Conservation (phyloP, 2,888 invertebrate species). For the Euzetes globulus region DNA sequence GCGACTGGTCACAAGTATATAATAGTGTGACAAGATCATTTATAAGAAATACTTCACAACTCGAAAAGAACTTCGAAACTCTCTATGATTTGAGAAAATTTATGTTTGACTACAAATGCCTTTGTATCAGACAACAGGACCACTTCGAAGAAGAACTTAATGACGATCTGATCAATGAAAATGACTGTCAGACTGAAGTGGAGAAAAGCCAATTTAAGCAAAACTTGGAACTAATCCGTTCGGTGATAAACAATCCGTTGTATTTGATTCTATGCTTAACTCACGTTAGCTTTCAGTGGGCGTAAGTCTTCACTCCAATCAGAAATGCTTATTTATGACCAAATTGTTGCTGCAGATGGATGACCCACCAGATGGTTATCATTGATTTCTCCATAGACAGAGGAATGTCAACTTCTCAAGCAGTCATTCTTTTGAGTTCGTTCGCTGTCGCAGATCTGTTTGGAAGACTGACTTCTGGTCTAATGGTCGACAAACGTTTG, state of each 20-base stretch:
- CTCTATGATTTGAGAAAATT: not conserved
- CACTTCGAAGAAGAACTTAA: not conserved
- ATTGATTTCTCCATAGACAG: slow-evolving; percentile 40
- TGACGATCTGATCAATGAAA: not conserved
- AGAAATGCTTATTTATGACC: not conserved
- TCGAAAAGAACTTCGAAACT: not conserved
- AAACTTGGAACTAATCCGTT: not conserved
- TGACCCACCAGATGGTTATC: slow-evolving; percentile 40
- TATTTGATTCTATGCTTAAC: slow-evolving; percentile 31
- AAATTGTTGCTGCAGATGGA: not conserved
- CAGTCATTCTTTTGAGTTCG: slow-evolving; percentile 37
- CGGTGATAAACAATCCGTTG: slow-evolving; percentile 29
- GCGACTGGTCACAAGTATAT: not conserved
- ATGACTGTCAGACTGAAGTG: not conserved
- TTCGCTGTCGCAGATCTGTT: slow-evolving; percentile 41
- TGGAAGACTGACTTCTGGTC: slow-evolving; percentile 39
- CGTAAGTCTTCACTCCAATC: not conserved
- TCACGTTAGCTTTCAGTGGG: slow-evolving; percentile 34
- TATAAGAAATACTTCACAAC: not conserved
- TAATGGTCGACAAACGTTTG: slow-evolving; percentile 37
- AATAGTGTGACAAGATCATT: not conserved
- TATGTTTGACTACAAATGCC: not conserved
- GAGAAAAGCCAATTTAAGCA: not conserved
- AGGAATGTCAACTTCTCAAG: slow-evolving; percentile 37
- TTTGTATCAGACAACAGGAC: not conserved